Evolutionary conservation across 2,113 vertebrate species (phyloP), one percentile per base, ranked within the genome.

Genomic region (Protobothrops flavoviridis): DNA sequence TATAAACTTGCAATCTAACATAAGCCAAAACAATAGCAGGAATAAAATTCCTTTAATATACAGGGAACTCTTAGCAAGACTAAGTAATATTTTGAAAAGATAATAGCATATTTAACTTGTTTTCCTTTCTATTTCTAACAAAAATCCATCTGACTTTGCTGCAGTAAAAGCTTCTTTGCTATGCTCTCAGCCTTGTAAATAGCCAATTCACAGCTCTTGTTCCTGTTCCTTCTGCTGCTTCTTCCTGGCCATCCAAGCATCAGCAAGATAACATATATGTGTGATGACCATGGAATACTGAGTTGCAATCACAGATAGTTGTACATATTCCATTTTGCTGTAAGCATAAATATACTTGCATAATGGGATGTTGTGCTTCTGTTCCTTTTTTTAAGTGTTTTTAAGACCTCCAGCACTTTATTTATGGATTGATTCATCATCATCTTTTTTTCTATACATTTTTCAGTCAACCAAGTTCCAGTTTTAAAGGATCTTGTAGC

Each of bases 401-500:
- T 95, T 87, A 57, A 88, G 33, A 87, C 94, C 93, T 91, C 90
- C 2, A 0, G 61, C 94, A 64, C 64, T 94, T 96, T 96, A 95
- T 96, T 97, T 96, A 95, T 95, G 94, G 95, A 90, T 64, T 64
- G 45, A 87, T 90, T 93, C 92, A 95, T 97, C 88, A 94, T 90
- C 94, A 95, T 95, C 96, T 94, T 86, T 89, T 94, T 96, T 87
- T 87, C 90, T 92, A 95, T 91, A 86, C 94, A 94, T 20, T 2
- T 81, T 95, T 95, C 95, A 96, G 94, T 96, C 23, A 96, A 96
- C 92, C 96, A 97, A 96, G 95, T 95, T 97, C 96, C 95, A 69
- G 90, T 95, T 97, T 96, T 96, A 95, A 96, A 96, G 96, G 96
- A 96, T 96, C 96, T 96, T 96, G 95, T 96, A 96, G 96, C 96